Base-by-base conservation (phyloP, 2,888 invertebrate species). In the Agapetus fuscipes region DNA sequence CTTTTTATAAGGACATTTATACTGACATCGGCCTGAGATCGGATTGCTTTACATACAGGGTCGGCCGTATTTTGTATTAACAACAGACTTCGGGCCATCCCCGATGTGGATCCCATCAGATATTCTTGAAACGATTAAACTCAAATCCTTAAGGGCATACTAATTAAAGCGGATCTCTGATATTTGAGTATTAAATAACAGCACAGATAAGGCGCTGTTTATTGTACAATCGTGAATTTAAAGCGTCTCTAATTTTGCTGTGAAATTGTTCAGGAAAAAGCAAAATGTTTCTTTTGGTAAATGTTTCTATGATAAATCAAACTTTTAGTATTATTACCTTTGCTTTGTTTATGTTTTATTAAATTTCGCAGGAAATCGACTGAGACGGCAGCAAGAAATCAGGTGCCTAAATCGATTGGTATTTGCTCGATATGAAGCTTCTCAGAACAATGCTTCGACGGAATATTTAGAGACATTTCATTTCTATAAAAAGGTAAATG, bases 1-100 rank as follows among this genome's bases (percentile, higher is more conserved):
- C 33, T 38, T 38, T 38, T 38, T 38, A 38, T 38, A 38, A 38
- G 38, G 17, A 38, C 38, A 33, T 33, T 17, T 27, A 38, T 33
- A 27, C 27, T 12, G 27, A 25, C 20, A 26, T 14, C 10, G 33
- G 33, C 20, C 24, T 20, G 14, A 20, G 26, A 25, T 26, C 25
- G 34, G 20, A 26, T 26, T 26, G 14, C 20, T 20, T 4, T 20
- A 20, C 20, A 20, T 26, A 34, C 15, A 34, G 17, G 11, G n/a
- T n/a, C 15, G 34, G 34, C 25, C 26, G 26, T 26, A 26, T 4
- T 6, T 20, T 20, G 4, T 20, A 20, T 6, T 20, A 20, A 9
- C 20, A 20, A 20, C 5, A 20, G 9, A 14, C 20, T 32, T 20
- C 14, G 32, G 17, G 32, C 20, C 32, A 20, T 14, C 17, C 20